A percentile compares a stretch with the other conserved stretches of the same genome.
These are phyloP conservation scores for Cyrtorhinus lividipennis DNA, from an alignment of 1,140 invertebrate species.

Conservation along the genomic window DNA sequence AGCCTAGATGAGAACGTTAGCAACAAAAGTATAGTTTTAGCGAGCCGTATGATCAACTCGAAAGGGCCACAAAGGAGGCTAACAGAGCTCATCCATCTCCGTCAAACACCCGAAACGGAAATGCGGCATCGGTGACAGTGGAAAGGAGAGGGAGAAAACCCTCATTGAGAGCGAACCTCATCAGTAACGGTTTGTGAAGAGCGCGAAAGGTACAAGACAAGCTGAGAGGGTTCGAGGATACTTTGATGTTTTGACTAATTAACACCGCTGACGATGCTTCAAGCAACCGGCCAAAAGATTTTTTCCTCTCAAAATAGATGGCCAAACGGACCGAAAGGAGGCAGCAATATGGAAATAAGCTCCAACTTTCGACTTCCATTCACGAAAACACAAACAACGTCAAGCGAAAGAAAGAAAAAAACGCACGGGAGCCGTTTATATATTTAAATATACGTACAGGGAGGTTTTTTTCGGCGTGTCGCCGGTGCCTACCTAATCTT, in stretches of 20 bases:
- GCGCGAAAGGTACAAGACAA: background rate
- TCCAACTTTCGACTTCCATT: background rate
- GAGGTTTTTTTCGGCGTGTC: too few species aligned
- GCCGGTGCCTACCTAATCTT: too few species aligned
- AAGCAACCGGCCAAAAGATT: background rate
- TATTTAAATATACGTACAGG: background rate
- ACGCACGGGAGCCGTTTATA: background rate
- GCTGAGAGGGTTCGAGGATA: background rate
- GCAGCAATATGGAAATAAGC: background rate
- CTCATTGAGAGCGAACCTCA: background rate
- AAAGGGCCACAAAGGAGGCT: background rate
- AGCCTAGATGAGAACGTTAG: background rate
- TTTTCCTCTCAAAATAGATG: background rate
- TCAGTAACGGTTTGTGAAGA: background rate
- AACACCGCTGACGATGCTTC: background rate
- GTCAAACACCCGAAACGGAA: background rate
- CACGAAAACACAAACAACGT: too few species aligned
- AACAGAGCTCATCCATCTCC: background rate
- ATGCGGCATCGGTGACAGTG: background rate
- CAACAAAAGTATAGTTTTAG: background rate
- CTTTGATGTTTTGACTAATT: conserved; percentile 13
- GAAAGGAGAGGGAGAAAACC: background rate
- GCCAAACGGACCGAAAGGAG: background rate
- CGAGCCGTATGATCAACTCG: background rate
- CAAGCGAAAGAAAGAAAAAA: too few species aligned